Evolutionary conservation across 2,888 invertebrate species (phyloP).

Genomic region (Toxonevra muliebris): DNA sequence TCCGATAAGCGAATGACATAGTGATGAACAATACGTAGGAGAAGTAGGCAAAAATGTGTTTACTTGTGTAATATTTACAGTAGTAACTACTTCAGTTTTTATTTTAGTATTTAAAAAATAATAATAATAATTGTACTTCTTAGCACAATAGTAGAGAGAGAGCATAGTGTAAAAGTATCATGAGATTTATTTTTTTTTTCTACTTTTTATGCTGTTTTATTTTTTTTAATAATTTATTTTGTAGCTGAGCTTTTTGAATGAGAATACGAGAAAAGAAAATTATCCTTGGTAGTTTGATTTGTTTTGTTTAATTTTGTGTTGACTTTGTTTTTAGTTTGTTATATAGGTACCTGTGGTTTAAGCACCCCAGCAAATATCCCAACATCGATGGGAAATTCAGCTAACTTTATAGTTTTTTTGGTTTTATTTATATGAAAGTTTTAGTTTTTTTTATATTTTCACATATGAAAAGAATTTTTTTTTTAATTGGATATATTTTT

Average conservation of each 20-base stretch:
- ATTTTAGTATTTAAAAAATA: too few relatives aligned
- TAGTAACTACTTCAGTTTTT: too few relatives aligned
- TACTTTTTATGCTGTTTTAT: conserved; percentile 3
- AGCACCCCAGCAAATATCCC: conserved; percentile 80
- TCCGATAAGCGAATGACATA: too few relatives aligned
- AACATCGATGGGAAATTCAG: conserved; percentile 79
- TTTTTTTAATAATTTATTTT: not conserved
- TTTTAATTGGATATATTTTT: conserved; percentile 20
- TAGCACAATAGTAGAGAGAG: too few relatives aligned
- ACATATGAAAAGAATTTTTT: conserved; percentile 13
- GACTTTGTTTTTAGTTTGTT: conserved; percentile 33
- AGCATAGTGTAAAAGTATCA: too few relatives aligned
- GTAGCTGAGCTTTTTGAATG: not conserved
- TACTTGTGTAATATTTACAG: too few relatives aligned
- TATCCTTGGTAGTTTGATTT: conserved; percentile 12
- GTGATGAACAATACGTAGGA: too few relatives aligned
- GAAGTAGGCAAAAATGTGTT: too few relatives aligned
- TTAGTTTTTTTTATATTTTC: conserved; percentile 27
- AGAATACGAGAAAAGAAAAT: not conserved
- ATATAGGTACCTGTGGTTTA: conserved; percentile 68
- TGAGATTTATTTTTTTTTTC: too few relatives aligned
- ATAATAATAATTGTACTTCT: too few relatives aligned
- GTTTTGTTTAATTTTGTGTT: conserved; percentile 26
- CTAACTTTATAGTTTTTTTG: conserved; percentile 66
- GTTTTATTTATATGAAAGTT: conserved; percentile 12